Evolutionary conservation across 2,888 invertebrate species (phyloP), one percentile per base, ranked within the genome.

Genomic region (Phasia obesa): DNA sequence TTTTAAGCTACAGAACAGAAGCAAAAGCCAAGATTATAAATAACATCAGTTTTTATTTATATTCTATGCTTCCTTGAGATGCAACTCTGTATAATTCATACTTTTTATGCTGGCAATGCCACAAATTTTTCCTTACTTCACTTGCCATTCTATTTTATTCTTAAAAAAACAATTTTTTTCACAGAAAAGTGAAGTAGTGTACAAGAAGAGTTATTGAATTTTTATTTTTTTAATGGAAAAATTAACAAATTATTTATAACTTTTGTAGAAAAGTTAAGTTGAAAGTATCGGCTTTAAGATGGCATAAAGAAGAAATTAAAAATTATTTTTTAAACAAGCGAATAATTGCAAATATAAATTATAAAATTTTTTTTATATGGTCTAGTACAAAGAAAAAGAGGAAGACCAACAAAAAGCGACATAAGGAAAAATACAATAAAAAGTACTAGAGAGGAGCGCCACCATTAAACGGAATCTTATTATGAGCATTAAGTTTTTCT

Each of bases 131-230:
- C 35, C 57, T 62, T 31, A 59, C 70, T 76, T 76, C 59, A 70
- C 70, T 81, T 81, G 81, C 76, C 81, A 81, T 81, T 81, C 76
- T 70, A 64, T 62, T 80, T 69, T 74, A 67, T 75, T 76, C 70
- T 71, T 59, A 81, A 75, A 81, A 75, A 75, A 70, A 81, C 19
- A 47, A n/a, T 70, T 62, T 81, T 81, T 81, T 59, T 65, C 55
- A 57, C 65, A 47, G 38, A 70, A 65, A 70, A 80, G 55, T 80
- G n/a, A 69, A 76, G 75, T 59, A 76, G 75, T 59, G 49, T 62
- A 42, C 31, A 47, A 23, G 25, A 62, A 53, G 23, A n/a, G 44
- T 38, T 70, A 70, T 76, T 70, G 31, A 64, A 81, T 76, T 70
- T 75, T 76, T 59, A 64, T 59, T 75, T 78, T 67, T 76, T 44